Evolutionary conservation across 2,888 invertebrate species (phyloP), one percentile per base, ranked within the genome.

Genomic region (Synergus itoensis): DNA sequence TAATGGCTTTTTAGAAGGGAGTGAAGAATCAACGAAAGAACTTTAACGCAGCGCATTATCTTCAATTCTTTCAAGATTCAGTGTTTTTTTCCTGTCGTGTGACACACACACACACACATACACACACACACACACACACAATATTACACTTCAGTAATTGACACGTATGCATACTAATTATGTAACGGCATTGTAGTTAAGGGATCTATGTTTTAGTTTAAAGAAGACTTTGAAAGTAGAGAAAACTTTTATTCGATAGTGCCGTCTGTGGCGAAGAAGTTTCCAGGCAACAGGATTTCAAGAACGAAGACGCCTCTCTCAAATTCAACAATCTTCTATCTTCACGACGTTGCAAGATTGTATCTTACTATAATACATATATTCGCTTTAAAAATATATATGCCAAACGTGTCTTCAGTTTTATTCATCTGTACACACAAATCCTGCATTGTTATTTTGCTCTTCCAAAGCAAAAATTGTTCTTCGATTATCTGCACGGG

Each of bases 341-440:
- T 87, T 82, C 87, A 85, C 85, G 83, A 88, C 88, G 87, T 88
- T 87, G 87, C 90, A 90, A 90, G 90, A 90, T 90, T 90, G 90
- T 90, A 90, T 90, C 89, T 89, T 87, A 89, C 88, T 85, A 87
- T 89, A 89, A 90, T 89, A 89, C 87, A 89, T 86, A 87, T 88
- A 88, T 88, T 89, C 89, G 89, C 88, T 89, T 90, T 89, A 87
- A 89, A 88, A 90, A 90, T 89, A 90, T 89, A 90, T 86, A 87
- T 88, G 85, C 86, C 84, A 84, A 88, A 90, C 85, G 86, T 85
- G 89, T 88, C 89, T 90, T 90, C 90, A 89, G 84, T 73, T 90
- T 90, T 90, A 90, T 90, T 90, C 87, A 89, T 90, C 88, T 90
- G 90, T 88, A 87, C 86, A 89, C 89, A 90, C 87, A 87, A 88